Evolutionary conservation across 2,113 vertebrate species (phyloP), one percentile per base, ranked within the genome.

Genomic region (Triplophysa dalaica): DNA sequence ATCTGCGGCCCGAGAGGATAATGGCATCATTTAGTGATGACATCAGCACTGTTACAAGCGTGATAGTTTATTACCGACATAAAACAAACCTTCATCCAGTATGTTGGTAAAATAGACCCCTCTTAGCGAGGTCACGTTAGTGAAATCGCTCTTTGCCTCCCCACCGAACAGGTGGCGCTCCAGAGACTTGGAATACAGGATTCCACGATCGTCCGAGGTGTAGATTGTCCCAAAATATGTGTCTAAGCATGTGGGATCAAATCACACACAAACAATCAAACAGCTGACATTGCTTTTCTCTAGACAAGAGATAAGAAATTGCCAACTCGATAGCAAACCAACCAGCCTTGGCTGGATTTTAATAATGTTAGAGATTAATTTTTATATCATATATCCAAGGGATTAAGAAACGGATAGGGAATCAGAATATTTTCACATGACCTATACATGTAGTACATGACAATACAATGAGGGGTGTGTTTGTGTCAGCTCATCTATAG

Each of bases 211-310:
- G 63, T 93, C 92, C 29, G 89, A 92, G 7, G 91, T 92, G 79
- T 91, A 92, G 87, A 94, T 89, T 24, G 93, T 93, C 26, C 93
- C 93, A 63, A 93, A 94, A 86, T 85, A 93, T 10, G 92, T 92
- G 66, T 93, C 93, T n/a, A 63, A 79, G 63, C 66, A 78, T 6
- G 50, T 26, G 62, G 54, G 16, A 3, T 33, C 75, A 73, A 9
- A 68, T 68, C n/a, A 79, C 19, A 70, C n/a, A 63, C 21, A 63
- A 29, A 60, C 65, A 70, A 54, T 70, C 73, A 1, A 8, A 21
- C 19, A 1, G 60, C 81, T 78, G 50, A 81, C 81, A 56, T 69
- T 75, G 45, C 72, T 33, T 65, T 48, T 52, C 68, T 26, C 69
- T 64, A 72, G 64, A 67, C 33, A 43, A 63, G 75, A 73, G 75